Percentiles rank a stretch among this genome's conserved stretches.
Conservation (phyloP, 2,113 vertebrate species). For the Rhodinocichla rosea region DNA sequence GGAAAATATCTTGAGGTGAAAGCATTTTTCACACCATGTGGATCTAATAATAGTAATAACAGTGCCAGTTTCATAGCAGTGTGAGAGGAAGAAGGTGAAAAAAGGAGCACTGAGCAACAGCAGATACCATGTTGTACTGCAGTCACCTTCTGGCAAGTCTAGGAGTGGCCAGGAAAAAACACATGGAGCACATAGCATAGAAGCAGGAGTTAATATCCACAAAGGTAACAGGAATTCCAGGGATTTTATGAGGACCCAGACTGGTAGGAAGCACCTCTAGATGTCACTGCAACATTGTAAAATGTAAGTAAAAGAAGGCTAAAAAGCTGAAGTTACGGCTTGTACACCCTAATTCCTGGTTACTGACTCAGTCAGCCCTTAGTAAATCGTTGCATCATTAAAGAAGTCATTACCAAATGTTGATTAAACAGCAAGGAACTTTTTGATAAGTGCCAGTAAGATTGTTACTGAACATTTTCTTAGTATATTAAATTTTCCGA, state of each 20-base stretch:
- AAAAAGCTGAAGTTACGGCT: neutral
- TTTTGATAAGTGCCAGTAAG: neutral
- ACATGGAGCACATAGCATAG: rapidly evolving
- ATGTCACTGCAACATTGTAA: constrained; percentile 68
- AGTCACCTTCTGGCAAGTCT: neutral
- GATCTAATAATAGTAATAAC: neutral
- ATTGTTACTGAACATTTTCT: neutral
- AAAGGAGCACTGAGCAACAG: neutral
- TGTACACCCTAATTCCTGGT: neutral
- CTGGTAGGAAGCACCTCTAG: constrained; percentile 64
- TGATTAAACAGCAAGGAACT: neutral
- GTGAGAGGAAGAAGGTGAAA: neutral
- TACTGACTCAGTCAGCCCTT: neutral
- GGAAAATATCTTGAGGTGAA: neutral
- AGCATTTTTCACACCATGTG: neutral
- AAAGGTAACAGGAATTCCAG: neutral
- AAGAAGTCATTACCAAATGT: neutral
- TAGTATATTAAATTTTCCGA: neutral
- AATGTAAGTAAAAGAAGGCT: neutral
- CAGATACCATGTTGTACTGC: neutral
- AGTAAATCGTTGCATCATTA: neutral
- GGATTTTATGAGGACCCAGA: neutral
- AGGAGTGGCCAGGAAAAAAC: neutral
- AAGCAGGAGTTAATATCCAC: neutral
- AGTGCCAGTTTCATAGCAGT: neutral